Evolutionary conservation across 2,888 invertebrate species (phyloP), one percentile per base, ranked within the genome.

Genomic region (Amblyjoppa fuscipennis): DNA sequence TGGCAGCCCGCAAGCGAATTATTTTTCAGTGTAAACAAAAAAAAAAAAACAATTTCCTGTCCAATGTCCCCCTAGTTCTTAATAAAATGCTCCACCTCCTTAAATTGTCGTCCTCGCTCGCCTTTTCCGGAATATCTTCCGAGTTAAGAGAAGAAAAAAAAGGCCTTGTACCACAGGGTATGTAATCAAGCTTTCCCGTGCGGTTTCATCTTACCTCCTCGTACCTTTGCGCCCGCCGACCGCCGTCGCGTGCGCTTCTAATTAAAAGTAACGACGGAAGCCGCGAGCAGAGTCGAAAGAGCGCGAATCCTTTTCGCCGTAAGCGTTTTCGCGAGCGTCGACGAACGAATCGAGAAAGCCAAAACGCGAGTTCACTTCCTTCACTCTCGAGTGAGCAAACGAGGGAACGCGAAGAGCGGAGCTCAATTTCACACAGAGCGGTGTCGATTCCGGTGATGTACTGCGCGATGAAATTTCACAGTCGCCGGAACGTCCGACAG

Each of bases 351-450:
- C 73, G 77, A 49, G 71, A 61, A 51, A 56, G 56, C 66, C 51
- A 66, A 71, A 66, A 61, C 28, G 70, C 16, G 34, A 75, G 68
- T 75, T 6, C 64, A 78, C 64, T 16, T 45, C 16, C 45, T 1
- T 45, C 45, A 45, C 16, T 45, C 45, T 79, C 75, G 74, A 74
- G 70, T 45, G 71, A 66, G 56, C 53, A 71, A 80, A 75, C 68
- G 69, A 74, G 78, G 45, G 56, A 75, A 56, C 31, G 20, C 80
- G 76, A 73, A 77, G 56, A 49, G 73, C 53, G 53, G 61, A 77
- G 80, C 81, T 86, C 78, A 78, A 84, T 86, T 86, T 81, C 84
- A 86, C 81, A 69, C 70, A 64, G 70, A 86, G 81, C 51, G 75
- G 75, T 73, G 73, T 74, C 68, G 73, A 77, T 81, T 77, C 68